phyloP scores from a whole-genome alignment of 2,888 invertebrate species.

The Hypselothyrea guttata region DNA sequence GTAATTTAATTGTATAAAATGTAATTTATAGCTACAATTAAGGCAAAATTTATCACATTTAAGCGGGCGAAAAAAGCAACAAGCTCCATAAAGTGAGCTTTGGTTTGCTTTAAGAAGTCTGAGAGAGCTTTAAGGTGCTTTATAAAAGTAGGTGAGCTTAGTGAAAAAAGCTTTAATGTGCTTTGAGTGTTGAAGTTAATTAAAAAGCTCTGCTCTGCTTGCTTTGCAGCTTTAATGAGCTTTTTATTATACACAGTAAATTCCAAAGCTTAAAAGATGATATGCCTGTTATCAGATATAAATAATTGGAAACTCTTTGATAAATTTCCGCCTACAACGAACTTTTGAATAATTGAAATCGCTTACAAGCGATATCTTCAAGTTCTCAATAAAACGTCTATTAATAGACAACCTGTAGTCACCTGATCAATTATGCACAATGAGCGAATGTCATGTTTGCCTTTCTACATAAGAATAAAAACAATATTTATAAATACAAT shows the following conservation, averaged over 20 bases:
- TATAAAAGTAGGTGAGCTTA: not conserved
- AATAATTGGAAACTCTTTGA: too few species aligned
- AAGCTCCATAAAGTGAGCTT: too few species aligned
- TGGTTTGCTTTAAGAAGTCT: not conserved
- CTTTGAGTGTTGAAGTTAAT: not conserved
- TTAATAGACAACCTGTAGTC: slow-evolving; percentile 18
- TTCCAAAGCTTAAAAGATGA: not conserved
- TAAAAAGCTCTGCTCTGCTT: too few species aligned
- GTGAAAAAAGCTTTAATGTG: not conserved
- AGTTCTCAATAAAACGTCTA: not conserved
- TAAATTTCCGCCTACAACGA: too few species aligned
- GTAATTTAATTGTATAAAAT: too few species aligned
- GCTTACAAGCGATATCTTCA: not conserved
- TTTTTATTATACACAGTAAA: not conserved
- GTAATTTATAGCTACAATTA: too few species aligned
- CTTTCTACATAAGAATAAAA: slow-evolving; percentile 4
- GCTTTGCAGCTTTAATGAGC: not conserved
- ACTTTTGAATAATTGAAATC: too few species aligned
- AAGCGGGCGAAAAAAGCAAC: too few species aligned
- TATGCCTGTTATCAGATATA: too few species aligned
- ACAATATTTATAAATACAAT: slow-evolving; percentile 23
- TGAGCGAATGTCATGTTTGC: slow-evolving; percentile 1
- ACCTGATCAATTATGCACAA: slow-evolving; percentile 21
- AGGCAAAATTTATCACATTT: too few species aligned
- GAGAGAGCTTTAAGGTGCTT: not conserved